Base-by-base conservation (phyloP, 2,113 vertebrate genomes). In the Melanocharis versteri region DNA sequence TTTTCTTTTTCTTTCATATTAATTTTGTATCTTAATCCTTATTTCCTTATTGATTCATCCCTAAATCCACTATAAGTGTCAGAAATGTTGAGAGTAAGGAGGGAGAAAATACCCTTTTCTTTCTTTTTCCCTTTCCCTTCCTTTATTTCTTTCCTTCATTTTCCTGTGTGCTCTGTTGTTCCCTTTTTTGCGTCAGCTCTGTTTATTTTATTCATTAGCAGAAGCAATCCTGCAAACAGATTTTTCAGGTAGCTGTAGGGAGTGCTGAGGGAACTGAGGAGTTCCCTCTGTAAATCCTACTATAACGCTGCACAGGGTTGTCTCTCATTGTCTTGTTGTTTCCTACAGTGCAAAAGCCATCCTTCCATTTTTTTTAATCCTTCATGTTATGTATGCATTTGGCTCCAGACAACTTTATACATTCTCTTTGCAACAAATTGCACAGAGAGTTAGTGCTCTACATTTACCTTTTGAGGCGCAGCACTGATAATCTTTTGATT, bases 161-260 rank as follows among this genome's bases (percentile, higher is more conserved):
- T 89, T 62, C 8, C 5, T 4, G 1, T 6, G 6, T 14, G 5
- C 6, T 31, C 48, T 69, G 0, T 44, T 27, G 7, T 50, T 77
- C 28, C 50, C 13, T 28, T 58, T 58, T 58, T 39, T 65, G 20
- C 27, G 30, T 77, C 44, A 54, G 22, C 26, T 68, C 13, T 86
- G 17, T 70, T 84, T 5, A 28, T 78, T 82, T 90, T 45, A 73
- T 56, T 89, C 50, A 35, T 78, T 42, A 54, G 61, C 48, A 76
- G 51, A 78, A 62, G 24, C 35, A 65, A 9, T 40, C 16, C 48
- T 84, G 66, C 40, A 89, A 68, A 73, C 21, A 23, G 31, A 33
- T 85, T 71, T 73, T 89, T 80, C 57, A 85, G 45, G 53, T 2
- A 6, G 20, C 19, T 56, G 20, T 42, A 61, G 30, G 22, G 37